phyloP scores from a whole-genome alignment of 2,113 vertebrate species.

The Odocoileus virginianus region DNA sequence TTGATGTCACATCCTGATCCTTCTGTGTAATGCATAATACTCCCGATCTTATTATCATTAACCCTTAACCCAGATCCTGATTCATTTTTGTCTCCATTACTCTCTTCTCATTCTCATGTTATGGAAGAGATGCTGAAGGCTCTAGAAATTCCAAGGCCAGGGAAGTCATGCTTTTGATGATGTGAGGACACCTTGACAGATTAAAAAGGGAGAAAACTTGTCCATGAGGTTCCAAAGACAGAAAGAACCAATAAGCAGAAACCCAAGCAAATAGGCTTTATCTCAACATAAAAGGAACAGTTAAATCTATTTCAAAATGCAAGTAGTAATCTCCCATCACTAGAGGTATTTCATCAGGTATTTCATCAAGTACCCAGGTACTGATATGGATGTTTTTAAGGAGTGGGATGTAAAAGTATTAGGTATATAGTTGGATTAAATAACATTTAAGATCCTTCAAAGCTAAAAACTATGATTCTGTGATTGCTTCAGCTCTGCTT shows the following conservation, averaged over 20 bases:
- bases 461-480: background rate
- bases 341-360: background rate
- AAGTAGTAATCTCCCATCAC: background rate
- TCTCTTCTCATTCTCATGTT: slow-evolving; percentile 25
- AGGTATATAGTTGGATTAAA: background rate
- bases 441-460: background rate
- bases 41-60: background rate
- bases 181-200: background rate
- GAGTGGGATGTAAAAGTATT: background rate
- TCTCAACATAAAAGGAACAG: slow-evolving; percentile 20
- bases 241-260: slow-evolving; percentile 18
- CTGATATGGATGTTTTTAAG: background rate
- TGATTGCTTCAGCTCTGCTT: slow-evolving; percentile 2
- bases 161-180: background rate
- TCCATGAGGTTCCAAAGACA: background rate
- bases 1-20: background rate
- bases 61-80: background rate
- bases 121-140: background rate
- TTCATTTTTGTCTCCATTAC: slow-evolving; percentile 7
- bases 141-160: background rate
- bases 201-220: background rate
- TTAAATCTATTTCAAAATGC: background rate
- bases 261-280: background rate
- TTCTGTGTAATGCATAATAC: background rate
- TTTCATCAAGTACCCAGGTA: background rate